Evolutionary conservation across 2,888 invertebrate genomes (phyloP), one percentile per base, ranked within the genome.

Genomic region (Chydorus sphaericus): DNA sequence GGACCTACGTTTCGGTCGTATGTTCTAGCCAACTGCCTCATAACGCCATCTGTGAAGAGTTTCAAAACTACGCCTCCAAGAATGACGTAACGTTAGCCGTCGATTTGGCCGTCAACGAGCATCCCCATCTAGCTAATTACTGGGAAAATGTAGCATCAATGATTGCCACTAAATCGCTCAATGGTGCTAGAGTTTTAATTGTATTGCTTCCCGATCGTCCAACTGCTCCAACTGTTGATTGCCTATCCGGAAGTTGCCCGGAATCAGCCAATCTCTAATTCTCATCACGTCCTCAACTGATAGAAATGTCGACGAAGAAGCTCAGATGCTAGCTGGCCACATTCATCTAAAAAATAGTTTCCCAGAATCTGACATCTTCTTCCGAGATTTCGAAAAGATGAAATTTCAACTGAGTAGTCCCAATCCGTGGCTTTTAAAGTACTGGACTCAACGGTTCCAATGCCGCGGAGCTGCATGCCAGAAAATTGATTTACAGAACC

Each of bases 1-100:
- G 72, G 72, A 64, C 65, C 29, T 70, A 67, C 59, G 65, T 71
- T 10, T 67, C 66, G 3, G 63, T 69, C 14, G 65, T 72, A 14
- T 68, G 69, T 60, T 68, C 69, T 1, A 64, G 66, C 20, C 33
- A 52, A 18, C 18, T 36, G 31, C 23, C 36, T 8, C 26, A 31
- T 23, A 26, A 23, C n/a, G 18, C 36, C 3, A 23, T 52, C 36
- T 52, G 52, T 10, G 52, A 52, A 36, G 52, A 52, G 11, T 52
- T 52, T 36, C 52, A 52, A 11, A 52, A 36, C 33, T 30, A 20
- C 33, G 52, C 52, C 11, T 33, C 36, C 4, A 52, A 52, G 14
- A 14, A 33, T 10, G 31, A 31, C 33, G 36, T 52, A 16, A 16
- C 18, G n/a, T 36, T 52, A 1, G 52, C 52, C 4, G 52, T 36